Evolutionary conservation across 2,888 invertebrate species (phyloP).

Genomic region (Aproaerema taeniolella): DNA sequence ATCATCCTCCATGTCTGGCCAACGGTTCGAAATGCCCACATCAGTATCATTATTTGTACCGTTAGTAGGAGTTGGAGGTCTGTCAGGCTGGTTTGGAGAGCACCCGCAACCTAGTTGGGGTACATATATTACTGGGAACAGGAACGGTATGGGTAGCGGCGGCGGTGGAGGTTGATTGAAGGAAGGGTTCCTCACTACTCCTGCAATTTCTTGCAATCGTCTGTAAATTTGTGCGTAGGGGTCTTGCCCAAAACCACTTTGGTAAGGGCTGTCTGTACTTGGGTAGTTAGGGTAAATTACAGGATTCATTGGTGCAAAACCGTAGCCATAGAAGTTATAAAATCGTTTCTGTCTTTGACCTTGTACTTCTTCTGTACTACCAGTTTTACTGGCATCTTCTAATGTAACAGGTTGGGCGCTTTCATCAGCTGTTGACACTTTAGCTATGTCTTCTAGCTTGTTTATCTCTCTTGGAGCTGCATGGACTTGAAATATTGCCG

Average conservation of each 20-base stretch:
- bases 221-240: constrained; percentile 38
- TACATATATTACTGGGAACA: constrained; percentile 41
- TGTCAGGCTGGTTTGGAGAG: constrained; percentile 19
- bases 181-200: constrained; percentile 30
- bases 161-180: constrained; percentile 26
- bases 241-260: constrained; percentile 33
- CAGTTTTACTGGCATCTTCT: constrained; percentile 23
- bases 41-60: neutral
- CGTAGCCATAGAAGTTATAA: constrained; percentile 37
- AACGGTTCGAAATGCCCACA: constrained; percentile 27
- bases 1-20: constrained; percentile 45
- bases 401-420: constrained; percentile 27
- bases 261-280: constrained; percentile 31
- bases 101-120: constrained; percentile 41
- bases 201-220: constrained; percentile 38
- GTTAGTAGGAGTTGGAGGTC: constrained; percentile 11
- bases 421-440: constrained; percentile 26
- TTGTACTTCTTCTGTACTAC: constrained; percentile 24
- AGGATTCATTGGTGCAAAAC: constrained; percentile 35
- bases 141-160: constrained; percentile 34
- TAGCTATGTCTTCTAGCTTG: constrained; percentile 31
- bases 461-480: constrained; percentile 42
- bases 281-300: constrained; percentile 27
- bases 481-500: constrained; percentile 36
- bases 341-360: constrained; percentile 43